Evolutionary conservation across 2,797 vertebrate species (phyloP).

Genomic region (Gymnopithys bicolor): DNA sequence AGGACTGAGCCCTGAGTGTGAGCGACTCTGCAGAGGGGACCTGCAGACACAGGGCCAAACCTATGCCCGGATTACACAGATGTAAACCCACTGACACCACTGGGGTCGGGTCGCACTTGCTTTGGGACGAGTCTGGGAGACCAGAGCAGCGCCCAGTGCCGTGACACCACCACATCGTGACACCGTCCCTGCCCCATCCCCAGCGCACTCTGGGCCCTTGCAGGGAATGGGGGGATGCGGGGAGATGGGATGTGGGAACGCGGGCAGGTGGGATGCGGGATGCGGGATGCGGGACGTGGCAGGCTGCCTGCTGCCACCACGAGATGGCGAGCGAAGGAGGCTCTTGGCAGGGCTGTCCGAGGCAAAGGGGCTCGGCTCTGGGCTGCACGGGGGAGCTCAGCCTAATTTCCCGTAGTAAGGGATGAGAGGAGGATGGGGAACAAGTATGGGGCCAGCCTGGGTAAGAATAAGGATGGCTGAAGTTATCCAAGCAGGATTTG

Average conservation of each 20-base stretch:
- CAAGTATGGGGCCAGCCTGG: not conserved
- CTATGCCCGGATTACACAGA: accelerated
- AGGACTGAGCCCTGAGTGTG: not conserved
- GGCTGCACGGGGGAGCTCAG: accelerated
- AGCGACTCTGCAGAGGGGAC: not conserved
- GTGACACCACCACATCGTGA: not conserved
- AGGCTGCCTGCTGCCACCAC: conserved; percentile 38
- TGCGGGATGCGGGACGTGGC: not conserved
- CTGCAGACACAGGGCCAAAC: not conserved
- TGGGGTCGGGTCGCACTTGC: accelerated
- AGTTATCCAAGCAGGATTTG: not conserved
- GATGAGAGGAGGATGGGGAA: not conserved
- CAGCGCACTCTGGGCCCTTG: accelerated
- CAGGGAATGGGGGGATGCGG: accelerated
- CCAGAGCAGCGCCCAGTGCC: accelerated
- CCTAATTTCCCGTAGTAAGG: accelerated
- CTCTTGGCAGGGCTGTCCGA: not conserved
- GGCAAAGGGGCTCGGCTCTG: not conserved
- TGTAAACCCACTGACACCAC: not conserved
- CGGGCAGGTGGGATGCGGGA: not conserved
- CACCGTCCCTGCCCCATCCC: not conserved
- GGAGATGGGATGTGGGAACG: accelerated
- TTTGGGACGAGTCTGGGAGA: accelerated
- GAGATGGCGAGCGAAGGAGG: conserved; percentile 64
- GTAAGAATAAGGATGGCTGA: not conserved